These are phyloP conservation scores for Propsilocerus akamusi DNA, from an alignment of 1,140 invertebrate species.

Conservation along the genomic window DNA sequence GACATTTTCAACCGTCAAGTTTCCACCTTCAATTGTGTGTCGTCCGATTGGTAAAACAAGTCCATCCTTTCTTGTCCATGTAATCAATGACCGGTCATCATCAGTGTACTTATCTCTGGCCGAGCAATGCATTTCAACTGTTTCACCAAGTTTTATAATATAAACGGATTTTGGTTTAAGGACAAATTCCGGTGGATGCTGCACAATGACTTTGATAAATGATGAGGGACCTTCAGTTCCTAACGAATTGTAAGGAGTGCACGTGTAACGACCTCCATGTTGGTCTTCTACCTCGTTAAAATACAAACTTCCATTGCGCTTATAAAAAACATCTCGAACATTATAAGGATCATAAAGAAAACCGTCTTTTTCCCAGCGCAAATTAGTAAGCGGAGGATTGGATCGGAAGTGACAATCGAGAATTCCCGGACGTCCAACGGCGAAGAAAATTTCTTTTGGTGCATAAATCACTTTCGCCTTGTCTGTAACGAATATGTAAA, in stretches of 20 bases:
- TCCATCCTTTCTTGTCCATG: conserved; percentile 46
- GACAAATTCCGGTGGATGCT: conserved; percentile 61
- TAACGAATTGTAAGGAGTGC: conserved; percentile 79
- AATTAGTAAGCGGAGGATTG: conserved; percentile 80
- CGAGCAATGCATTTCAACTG: conserved; percentile 66
- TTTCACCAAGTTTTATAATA: conserved; percentile 61
- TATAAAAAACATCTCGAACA: conserved; percentile 64
- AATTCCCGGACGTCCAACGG: conserved; percentile 73
- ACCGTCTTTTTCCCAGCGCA: conserved; percentile 87
- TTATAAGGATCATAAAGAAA: conserved; percentile 83
- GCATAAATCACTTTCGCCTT: conserved; percentile 84
- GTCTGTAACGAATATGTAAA: conserved; percentile 34
- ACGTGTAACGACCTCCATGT: conserved; percentile 66
- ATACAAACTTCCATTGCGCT: conserved; percentile 72
- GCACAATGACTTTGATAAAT: conserved; percentile 73
- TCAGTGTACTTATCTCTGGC: conserved; percentile 48
- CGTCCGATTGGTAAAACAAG: conserved; percentile 46
- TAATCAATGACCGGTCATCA: conserved; percentile 14
- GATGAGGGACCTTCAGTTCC: conserved; percentile 71
- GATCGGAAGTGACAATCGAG: conserved; percentile 84
- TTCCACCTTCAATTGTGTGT: conserved; percentile 52
- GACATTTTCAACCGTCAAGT: conserved; percentile 68
- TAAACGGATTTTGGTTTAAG: conserved; percentile 61
- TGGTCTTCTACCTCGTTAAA: conserved; percentile 63
- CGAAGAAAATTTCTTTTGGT: conserved; percentile 69